Percentiles rank a stretch among this genome's conserved stretches.
Evolutionary conservation across 1,140 invertebrate genomes (phyloP).

Genomic region (Drosophila obscura): DNA sequence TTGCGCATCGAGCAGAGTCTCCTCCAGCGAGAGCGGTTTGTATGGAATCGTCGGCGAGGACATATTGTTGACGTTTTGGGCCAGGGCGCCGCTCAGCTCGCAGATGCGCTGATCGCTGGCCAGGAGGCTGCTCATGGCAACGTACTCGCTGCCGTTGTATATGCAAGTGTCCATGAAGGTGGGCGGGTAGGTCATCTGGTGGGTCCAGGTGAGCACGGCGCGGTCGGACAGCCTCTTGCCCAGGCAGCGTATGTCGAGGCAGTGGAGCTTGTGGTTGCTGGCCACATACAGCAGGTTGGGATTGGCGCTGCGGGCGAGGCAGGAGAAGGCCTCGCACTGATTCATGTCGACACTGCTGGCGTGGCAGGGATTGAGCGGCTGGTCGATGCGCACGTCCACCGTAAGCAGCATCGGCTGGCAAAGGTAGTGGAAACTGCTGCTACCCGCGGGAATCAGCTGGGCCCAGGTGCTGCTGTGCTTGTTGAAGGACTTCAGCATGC

Average conservation of each 20-base stretch:
- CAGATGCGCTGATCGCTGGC: conserved; percentile 59
- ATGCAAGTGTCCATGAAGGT: conserved; percentile 47
- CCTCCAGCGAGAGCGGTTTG: conserved; percentile 43
- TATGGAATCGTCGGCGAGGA: conserved; percentile 46
- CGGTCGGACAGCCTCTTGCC: conserved; percentile 59
- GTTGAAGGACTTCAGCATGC: conserved; percentile 30
- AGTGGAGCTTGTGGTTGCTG: conserved; percentile 69
- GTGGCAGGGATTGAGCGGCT: conserved; percentile 54
- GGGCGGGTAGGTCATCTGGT: conserved; percentile 62
- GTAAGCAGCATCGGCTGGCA: conserved; percentile 57
- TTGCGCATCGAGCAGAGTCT: conserved; percentile 42
- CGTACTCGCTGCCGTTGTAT: conserved; percentile 44
- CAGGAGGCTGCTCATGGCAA: conserved; percentile 40
- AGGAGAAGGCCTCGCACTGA: conserved; percentile 56
- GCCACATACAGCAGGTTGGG: conserved; percentile 63
- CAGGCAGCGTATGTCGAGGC: conserved; percentile 56
- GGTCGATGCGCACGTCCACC: conserved; percentile 48
- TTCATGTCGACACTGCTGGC: conserved; percentile 47
- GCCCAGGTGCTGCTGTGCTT: conserved; percentile 52
- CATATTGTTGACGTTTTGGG: conserved; percentile 25
- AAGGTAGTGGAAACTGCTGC: conserved; percentile 49
- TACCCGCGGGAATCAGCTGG: conserved; percentile 37
- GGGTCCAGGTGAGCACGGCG: conserved; percentile 63
- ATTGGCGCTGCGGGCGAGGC: conserved; percentile 47
- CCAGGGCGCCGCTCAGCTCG: conserved; percentile 31